These are phyloP conservation scores for Chlorocebus sabaeus DNA, from an alignment of 2,113 vertebrate species.

Conservation along the genomic window DNA sequence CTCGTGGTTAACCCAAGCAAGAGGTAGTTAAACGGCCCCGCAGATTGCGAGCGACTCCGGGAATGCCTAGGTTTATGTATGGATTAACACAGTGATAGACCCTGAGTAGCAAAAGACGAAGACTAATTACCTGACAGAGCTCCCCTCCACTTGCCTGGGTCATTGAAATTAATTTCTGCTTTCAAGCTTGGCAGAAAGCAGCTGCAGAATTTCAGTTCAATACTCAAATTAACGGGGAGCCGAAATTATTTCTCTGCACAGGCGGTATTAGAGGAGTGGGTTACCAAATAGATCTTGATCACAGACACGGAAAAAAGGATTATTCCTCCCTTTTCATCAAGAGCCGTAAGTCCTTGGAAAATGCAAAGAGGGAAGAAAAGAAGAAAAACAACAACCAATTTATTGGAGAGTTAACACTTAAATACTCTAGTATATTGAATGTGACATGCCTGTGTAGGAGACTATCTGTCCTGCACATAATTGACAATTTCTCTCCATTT, in stretches of 20 bases:
- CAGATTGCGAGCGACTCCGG: constrained; percentile 84
- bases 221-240: constrained; percentile 90
- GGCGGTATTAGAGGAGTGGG: constrained; percentile 82
- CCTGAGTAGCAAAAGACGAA: constrained; percentile 92
- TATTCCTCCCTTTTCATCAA: constrained; percentile 82
- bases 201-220: constrained; percentile 89
- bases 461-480: not conserved
- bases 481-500: not conserved
- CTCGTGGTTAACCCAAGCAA: constrained; percentile 71
- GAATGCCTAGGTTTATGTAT: constrained; percentile 89
- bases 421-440: not conserved
- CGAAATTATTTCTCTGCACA: constrained; percentile 88
- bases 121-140: constrained; percentile 98
- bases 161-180: constrained; percentile 94
- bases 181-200: constrained; percentile 89
- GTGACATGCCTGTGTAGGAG: not conserved
- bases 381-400: constrained; percentile 19
- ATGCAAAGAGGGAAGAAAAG: constrained; percentile 47
- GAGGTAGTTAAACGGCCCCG: constrained; percentile 83
- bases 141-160: constrained; percentile 91
- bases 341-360: constrained; percentile 73
- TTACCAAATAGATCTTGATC: constrained; percentile 84
- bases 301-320: constrained; percentile 77
- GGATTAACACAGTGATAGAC: constrained; percentile 93
- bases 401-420: constrained; percentile 51